phyloP scores from a whole-genome alignment of 1,140 invertebrate species.

The Mercenaria mercenaria region DNA sequence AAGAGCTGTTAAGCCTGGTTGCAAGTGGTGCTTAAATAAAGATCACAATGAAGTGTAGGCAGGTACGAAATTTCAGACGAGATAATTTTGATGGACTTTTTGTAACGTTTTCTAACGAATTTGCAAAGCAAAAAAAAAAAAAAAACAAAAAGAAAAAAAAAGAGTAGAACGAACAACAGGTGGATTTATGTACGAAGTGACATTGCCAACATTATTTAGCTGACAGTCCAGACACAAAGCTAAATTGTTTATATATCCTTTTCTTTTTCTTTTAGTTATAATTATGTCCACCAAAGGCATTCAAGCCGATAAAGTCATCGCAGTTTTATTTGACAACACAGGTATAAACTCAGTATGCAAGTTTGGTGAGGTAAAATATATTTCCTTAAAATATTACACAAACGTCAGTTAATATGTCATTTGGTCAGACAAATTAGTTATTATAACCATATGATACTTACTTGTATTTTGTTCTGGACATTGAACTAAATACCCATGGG shows the following conservation, averaged over 20 bases:
- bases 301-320: too few relatives aligned
- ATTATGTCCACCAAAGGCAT: too few relatives aligned
- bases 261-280: too few relatives aligned
- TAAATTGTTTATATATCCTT: too few relatives aligned
- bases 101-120: background rate
- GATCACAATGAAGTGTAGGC: background rate
- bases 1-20: background rate
- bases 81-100: background rate
- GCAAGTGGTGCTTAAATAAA: constrained; percentile 11
- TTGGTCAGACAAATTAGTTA: too few relatives aligned
- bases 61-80: constrained; percentile 13
- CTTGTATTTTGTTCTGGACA: constrained; percentile 93
- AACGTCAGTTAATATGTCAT: too few relatives aligned
- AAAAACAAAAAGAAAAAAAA: background rate
- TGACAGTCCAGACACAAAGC: too few relatives aligned
- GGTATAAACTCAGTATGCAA: too few relatives aligned
- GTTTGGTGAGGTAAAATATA: too few relatives aligned
- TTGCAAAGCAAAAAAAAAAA: background rate
- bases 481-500: constrained; percentile 94
- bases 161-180: background rate
- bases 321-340: too few relatives aligned
- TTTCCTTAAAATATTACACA: too few relatives aligned
- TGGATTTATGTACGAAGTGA: background rate
- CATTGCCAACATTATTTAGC: background rate
- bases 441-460: too few relatives aligned